Percentiles rank a stretch among this genome's conserved stretches.
These are phyloP conservation scores for Pogonocichla stellata DNA, from an alignment of 2,113 vertebrate species.

Conservation along the genomic window DNA sequence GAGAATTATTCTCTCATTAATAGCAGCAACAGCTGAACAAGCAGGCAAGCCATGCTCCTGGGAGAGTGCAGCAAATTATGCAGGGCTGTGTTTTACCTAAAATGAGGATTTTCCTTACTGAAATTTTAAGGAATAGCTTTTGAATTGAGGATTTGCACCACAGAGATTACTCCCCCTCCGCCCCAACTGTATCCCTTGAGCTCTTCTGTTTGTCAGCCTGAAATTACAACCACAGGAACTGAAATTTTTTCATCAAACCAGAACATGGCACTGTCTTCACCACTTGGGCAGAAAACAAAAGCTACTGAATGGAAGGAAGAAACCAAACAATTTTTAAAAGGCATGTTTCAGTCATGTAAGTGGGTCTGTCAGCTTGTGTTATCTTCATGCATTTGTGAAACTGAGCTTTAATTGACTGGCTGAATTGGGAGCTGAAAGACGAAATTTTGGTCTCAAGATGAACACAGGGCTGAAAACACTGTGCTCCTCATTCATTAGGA, in stretches of 20 bases:
- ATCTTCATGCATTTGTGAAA: constrained; percentile 1
- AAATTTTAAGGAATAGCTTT: background rate
- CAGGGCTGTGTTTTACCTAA: background rate
- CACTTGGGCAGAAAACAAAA: background rate
- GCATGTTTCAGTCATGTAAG: background rate
- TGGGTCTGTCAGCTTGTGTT: constrained; percentile 19
- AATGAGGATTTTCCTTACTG: background rate
- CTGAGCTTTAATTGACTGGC: constrained; percentile 25
- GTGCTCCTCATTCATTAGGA: background rate
- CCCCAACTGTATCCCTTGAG: background rate
- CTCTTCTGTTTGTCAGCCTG: background rate
- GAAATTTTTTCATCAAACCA: background rate
- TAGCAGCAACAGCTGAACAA: constrained; percentile 51
- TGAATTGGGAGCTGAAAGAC: background rate
- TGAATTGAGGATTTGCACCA: background rate
- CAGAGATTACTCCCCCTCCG: background rate
- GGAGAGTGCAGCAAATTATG: background rate
- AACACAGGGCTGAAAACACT: background rate
- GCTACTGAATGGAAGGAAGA: background rate
- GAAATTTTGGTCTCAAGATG: background rate
- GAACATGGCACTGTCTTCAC: background rate
- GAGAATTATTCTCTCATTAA: constrained; percentile 57
- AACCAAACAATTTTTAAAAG: background rate
- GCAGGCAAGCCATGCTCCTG: background rate
- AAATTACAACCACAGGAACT: background rate